Conservation (phyloP, 2,113 vertebrate species). For the Pelusios castaneus region DNA sequence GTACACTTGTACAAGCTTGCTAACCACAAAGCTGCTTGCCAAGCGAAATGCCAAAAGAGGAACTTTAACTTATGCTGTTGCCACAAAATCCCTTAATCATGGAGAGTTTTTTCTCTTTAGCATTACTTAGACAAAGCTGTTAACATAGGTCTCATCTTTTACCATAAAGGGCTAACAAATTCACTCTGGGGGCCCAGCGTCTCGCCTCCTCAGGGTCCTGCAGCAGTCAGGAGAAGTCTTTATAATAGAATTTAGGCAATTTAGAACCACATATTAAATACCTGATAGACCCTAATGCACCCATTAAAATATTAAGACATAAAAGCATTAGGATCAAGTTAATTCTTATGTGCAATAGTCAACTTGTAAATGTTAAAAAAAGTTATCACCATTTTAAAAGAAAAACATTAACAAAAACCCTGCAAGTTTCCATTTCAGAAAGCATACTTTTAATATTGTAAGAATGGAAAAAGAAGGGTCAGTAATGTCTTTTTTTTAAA, state of each 20-base stretch:
- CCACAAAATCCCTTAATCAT: too few relatives aligned
- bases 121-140: too few relatives aligned
- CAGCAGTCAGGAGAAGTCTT: slow-evolving; percentile 46
- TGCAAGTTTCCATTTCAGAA: neutral
- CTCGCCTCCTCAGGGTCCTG: too few relatives aligned
- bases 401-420: slow-evolving; percentile 2
- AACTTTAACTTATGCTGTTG: too few relatives aligned
- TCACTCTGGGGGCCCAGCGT: too few relatives aligned
- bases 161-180: too few relatives aligned
- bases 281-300: slow-evolving; percentile 30
- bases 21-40: too few relatives aligned
- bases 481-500: neutral
- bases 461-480: neutral
- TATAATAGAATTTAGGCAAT: slow-evolving; percentile 24
- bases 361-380: slow-evolving; percentile 9
- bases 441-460: neutral
- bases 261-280: slow-evolving; percentile 49
- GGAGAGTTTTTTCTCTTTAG: too few relatives aligned
- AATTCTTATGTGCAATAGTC: slow-evolving; percentile 4
- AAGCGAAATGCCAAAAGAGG: too few relatives aligned
- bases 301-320: slow-evolving; percentile 49
- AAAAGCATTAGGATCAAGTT: slow-evolving; percentile 9
- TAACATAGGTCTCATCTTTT: too few relatives aligned
- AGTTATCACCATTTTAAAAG: neutral
- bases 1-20: too few relatives aligned